Evolutionary conservation across 64 coral and sea anemone genomes (phyloP), one percentile per base, ranked within the genome.

Genomic region (Stichodactyla mertensii): DNA sequence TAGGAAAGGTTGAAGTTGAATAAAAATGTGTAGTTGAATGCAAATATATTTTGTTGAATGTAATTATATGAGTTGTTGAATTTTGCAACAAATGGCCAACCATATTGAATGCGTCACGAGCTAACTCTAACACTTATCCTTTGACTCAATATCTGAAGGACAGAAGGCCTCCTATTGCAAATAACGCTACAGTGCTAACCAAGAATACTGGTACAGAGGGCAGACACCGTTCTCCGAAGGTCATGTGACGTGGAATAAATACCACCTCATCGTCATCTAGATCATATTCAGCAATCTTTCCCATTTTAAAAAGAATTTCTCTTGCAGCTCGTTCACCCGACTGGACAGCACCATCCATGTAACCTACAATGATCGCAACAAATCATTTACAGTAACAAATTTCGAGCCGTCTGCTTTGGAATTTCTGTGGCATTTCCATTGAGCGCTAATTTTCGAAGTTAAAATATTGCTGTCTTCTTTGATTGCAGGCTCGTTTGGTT

Each of bases 281-380:
- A 7, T 87, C 89, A 7, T 92, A 79, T 71, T 83, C 53, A 1
- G 87, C 36, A 45, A 98, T 94, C 69, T 89, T 93, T 16, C 95
- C 89, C 92, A 98, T 89, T 6, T 82, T 71, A 85, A 52, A 80
- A 1, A 98, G 83, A 23, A 98, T 80, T 28, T 98, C 95, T 77
- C 95, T 86, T 57, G 95, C 95, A 52, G 95, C 95, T 70, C 95
- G 88, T 27, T 98, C 92, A 0, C 95, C 95, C n/a, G 95, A 83
- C 16, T 94, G 88, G 0, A 98, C 95, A 54, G 95, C 95, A 16
- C 95, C 95, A 69, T 98, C 85, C 95, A 98, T 98, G 71, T 94
- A 94, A 4, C 95, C 95, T 98, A 52, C 20, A 55, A 22, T 66
- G 62, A 66, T 66, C 12, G 62, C 0, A 66, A n/a, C 22, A 66